These are phyloP conservation scores for Phymatocera aterrima DNA, from an alignment of 2,888 invertebrate species.

Conservation along the genomic window DNA sequence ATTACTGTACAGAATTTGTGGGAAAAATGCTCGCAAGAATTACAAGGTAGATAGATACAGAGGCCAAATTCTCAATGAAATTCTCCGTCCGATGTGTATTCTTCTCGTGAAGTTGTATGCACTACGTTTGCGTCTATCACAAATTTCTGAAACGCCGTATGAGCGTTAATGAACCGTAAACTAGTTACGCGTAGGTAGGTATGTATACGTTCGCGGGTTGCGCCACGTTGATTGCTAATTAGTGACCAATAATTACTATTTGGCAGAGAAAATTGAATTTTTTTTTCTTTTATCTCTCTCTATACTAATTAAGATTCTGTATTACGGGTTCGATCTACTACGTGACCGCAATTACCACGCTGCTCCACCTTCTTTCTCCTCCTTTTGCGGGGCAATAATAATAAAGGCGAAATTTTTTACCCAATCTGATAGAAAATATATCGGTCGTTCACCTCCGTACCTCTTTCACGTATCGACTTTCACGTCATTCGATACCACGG, in stretches of 20 bases:
- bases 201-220: too few relatives aligned
- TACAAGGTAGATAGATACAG: neutral
- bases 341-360: neutral
- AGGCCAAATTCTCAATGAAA: too few relatives aligned
- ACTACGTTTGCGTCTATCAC: too few relatives aligned
- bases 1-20: slow-evolving; percentile 24
- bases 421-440: neutral
- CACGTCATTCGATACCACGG: too few relatives aligned
- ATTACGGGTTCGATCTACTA: neutral
- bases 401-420: neutral
- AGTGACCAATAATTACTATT: slow-evolving; percentile 1
- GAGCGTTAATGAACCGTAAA: slow-evolving; percentile 6
- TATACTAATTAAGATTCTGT: neutral
- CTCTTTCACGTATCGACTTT: too few relatives aligned
- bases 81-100: too few relatives aligned
- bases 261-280: neutral
- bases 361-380: neutral
- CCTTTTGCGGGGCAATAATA: too few relatives aligned
- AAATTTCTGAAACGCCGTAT: neutral
- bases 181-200: neutral
- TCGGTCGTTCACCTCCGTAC: too few relatives aligned
- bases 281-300: neutral
- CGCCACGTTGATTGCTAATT: slow-evolving; percentile 21
- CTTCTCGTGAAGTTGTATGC: too few relatives aligned
- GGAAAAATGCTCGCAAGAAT: neutral